phyloP scores from a whole-genome alignment of 35 echinoderm and acorn worm species.

The Chiridota heheva region DNA sequence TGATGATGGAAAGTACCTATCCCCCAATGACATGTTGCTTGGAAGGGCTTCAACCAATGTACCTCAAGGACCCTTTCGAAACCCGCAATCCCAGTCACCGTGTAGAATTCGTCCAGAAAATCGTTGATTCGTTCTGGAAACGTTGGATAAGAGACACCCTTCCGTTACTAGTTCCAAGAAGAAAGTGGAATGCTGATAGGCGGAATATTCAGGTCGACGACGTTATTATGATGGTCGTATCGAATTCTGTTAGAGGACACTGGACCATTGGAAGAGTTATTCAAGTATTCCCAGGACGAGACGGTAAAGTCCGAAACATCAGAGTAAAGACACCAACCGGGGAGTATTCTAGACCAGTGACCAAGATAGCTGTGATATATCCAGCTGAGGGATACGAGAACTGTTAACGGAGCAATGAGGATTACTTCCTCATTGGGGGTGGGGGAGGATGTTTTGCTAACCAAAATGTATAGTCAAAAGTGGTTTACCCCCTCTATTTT shows the following conservation, averaged over 20 bases:
- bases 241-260: conserved; percentile 32
- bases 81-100: conserved; percentile 31
- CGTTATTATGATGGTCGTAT: conserved; percentile 33
- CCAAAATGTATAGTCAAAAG: too few species aligned
- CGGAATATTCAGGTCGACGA: conserved; percentile 41
- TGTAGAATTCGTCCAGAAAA: conserved; percentile 49
- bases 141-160: conserved; percentile 48
- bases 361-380: conserved; percentile 45
- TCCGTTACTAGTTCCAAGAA: conserved; percentile 24
- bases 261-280: conserved; percentile 23
- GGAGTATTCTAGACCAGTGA: conserved; percentile 19
- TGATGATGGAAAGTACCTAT: conserved; percentile 39
- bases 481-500: too few species aligned
- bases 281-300: conserved; percentile 41
- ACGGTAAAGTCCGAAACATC: conserved; percentile 27
- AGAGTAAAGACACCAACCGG: conserved; percentile 3
- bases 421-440: neutral
- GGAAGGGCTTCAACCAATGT: conserved; percentile 23
- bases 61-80: conserved; percentile 46
- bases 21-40: conserved; percentile 35
- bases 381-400: conserved; percentile 57
- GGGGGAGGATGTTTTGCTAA: conserved; percentile 46
- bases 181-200: conserved; percentile 39
- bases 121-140: conserved; percentile 51
- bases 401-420: neutral